Evolutionary conservation across 92 coral and sea anemone genomes (phyloP), one percentile per base, ranked within the genome.

Genomic region (Parazoanthus atlanticus): DNA sequence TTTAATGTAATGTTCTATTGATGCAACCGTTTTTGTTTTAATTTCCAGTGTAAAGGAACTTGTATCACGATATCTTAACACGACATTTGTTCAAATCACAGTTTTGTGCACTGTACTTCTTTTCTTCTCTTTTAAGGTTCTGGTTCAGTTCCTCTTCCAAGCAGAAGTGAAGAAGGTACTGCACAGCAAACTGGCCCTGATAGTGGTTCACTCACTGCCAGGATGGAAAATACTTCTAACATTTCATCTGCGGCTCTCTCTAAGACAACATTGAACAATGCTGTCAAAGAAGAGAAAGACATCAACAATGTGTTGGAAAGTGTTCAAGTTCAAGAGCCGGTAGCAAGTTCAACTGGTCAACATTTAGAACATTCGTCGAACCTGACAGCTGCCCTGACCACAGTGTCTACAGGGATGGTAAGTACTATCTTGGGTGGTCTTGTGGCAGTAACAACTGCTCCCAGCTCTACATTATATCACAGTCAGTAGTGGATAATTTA

Each of bases 121-220:
- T 82, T 65, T 28, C 13, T 33, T 82, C 54, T 82, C 23, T 43
- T 28, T 30, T 34, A 82, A 73, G 77, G 77, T 32, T 31, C 58
- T 52, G 83, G 67, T 8, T 38, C 52, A 65, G 75, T 29, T 30
- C 17, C 64, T 8, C 28, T 36, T 28, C 21, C 76, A 26, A 7
- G 40, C 64, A 66, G 17, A 66, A 82, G 30, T 31, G 72, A 28
- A 19, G 54, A 32, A 81, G 29, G 15, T 40, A 25, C 28, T 67
- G 46, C 36, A 38, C 58, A 8, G 6, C 76, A 40, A 26, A 17
- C 46, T 25, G 13, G 58, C 29, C n/a, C 16, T 15, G 77, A 82
- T 0, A 79, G 17, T 3, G 12, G 19, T 40, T n/a, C 77, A 38
- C n/a, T 67, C 10, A 13, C 76, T 13, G 34, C 25, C 9, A 40